Percentiles rank a stretch among this genome's conserved stretches.
Conservation (phyloP, 2,888 invertebrate genomes). For the Eurytoma californica region DNA sequence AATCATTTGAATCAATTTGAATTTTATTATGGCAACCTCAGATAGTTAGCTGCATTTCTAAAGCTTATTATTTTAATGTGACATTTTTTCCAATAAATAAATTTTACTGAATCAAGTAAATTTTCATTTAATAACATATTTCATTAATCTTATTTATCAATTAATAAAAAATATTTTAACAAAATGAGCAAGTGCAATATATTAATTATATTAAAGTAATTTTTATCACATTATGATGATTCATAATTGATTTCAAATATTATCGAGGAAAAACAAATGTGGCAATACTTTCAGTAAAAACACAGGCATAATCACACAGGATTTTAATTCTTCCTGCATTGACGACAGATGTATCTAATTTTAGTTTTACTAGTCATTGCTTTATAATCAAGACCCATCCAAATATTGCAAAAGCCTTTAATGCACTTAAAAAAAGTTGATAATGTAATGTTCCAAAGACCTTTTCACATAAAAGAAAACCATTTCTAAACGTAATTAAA, state of each 20-base stretch:
- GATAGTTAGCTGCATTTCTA: neutral
- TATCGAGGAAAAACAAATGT: neutral
- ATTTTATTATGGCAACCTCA: neutral
- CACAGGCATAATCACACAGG: neutral
- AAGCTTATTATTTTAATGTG: neutral
- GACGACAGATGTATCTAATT: slow-evolving; percentile 27
- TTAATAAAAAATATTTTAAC: neutral
- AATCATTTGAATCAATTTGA: slow-evolving; percentile 1
- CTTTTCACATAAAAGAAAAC: slow-evolving; percentile 27
- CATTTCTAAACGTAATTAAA: neutral
- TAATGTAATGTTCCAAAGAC: slow-evolving; percentile 23
- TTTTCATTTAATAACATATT: neutral
- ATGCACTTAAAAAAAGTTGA: slow-evolving; percentile 11
- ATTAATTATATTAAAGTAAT: neutral
- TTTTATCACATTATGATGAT: neutral
- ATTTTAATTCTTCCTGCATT: neutral
- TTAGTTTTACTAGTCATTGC: slow-evolving; percentile 21
- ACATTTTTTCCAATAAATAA: neutral
- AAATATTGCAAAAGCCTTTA: slow-evolving; percentile 34
- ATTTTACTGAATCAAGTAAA: neutral
- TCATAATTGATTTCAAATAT: neutral
- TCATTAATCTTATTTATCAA: neutral
- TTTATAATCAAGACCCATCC: slow-evolving; percentile 25
- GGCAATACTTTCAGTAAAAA: neutral
- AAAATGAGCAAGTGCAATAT: neutral